Base-by-base conservation (phyloP, 1,140 invertebrate species). In the Aphis gossypii region DNA sequence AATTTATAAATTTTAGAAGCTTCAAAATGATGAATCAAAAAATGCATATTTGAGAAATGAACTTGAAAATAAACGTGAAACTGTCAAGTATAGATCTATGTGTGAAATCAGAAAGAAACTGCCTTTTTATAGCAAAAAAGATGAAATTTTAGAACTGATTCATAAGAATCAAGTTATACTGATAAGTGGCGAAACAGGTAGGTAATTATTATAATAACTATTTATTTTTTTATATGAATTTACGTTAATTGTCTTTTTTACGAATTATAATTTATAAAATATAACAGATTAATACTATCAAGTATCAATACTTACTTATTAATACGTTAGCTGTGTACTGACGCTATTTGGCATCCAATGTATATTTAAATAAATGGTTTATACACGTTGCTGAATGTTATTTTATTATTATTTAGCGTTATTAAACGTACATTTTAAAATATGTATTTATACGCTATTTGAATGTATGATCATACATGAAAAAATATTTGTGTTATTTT, bases 131-230 rank as follows among this genome's bases (percentile, higher is more conserved):
- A 91, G 94, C 5, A 95, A 94, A 93, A 94, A 94, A 60, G 90
- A 94, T 48, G 94, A 95, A 89, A 95, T 95, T 48, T 44, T 95
- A 9, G 83, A 94, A 41, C 48, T 94, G 6, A 94, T 95, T 30
- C 94, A 93, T 44, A 92, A 94, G 25, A 95, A 95, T 94, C 95
- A 95, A 94, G 95, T 95, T 56, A 93, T 95, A 60, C 94, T 95
- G 11, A 95, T 95, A 84, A 95, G 94, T 94, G 95, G 95, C 60
- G 95, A 95, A 94, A 95, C 95, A 93, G 95, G 95, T 94, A 93
- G 95, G 95, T 94, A 93, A 30, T 9, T 35, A 48, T 46, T 88
- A 21, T 38, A 30, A 93, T 88, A 38, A 54, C 48, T 51, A 51
- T 51, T 51, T 3, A 51, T 51, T 51, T 41, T 51, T 51, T 51